These are phyloP conservation scores for Botia kubotai DNA, from an alignment of 2,797 vertebrate genomes.

Conservation along the genomic window DNA sequence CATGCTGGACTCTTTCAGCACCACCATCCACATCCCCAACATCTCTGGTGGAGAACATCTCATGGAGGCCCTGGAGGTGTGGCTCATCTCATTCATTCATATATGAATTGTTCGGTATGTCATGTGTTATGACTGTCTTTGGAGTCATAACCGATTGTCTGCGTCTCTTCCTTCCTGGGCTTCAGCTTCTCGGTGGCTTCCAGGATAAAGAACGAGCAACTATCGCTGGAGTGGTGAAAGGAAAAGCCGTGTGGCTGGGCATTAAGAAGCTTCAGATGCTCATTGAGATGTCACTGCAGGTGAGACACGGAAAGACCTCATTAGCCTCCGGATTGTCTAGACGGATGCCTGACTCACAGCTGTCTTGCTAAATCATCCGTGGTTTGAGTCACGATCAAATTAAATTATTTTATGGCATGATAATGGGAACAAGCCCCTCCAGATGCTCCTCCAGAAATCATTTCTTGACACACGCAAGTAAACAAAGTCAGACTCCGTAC, in stretches of 20 bases:
- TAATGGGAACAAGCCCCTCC: constrained; percentile 52
- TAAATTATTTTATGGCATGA: constrained; percentile 43
- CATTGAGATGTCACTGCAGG: constrained; percentile 95
- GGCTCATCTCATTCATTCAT: background rate
- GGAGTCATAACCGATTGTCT: background rate
- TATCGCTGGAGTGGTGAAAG: constrained; percentile 86
- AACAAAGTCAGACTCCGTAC: constrained; percentile 31
- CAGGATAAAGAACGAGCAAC: constrained; percentile 86
- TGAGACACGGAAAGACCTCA: constrained; percentile 66
- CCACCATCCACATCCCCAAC: constrained; percentile 91
- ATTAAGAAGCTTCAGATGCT: constrained; percentile 97
- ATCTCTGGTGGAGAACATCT: constrained; percentile 88
- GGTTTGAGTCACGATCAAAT: constrained; percentile 48
- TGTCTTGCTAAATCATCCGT: constrained; percentile 41
- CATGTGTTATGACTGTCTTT: background rate
- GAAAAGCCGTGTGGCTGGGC: constrained; percentile 85
- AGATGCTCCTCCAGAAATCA: constrained; percentile 27
- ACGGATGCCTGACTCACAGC: constrained; percentile 53
- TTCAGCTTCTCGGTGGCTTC: constrained; percentile 91
- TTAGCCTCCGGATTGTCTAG: constrained; percentile 46
- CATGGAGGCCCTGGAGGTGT: constrained; percentile 91
- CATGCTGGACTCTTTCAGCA: constrained; percentile 95
- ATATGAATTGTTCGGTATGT: background rate
- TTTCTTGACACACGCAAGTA: constrained; percentile 35
- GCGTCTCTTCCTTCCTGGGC: background rate